phyloP scores from a whole-genome alignment of 2,888 invertebrate species.

The Diplazon laetatorius region DNA sequence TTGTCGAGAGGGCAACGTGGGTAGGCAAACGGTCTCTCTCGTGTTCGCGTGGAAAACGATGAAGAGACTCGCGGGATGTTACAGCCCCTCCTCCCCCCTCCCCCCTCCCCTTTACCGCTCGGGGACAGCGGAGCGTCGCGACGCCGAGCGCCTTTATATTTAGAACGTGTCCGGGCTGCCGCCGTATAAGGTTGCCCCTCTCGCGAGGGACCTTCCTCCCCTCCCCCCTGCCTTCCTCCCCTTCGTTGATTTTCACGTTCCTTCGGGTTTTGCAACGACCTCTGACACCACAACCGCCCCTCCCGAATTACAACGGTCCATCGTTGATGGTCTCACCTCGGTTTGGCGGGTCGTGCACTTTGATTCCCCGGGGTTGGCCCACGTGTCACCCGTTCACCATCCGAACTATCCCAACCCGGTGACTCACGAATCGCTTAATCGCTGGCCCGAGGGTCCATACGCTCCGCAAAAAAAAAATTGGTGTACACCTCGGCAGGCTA shows the following conservation, averaged over 20 bases:
- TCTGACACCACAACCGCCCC: conserved; percentile 60
- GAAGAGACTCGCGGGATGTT: conserved; percentile 47
- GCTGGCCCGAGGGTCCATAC: too few relatives aligned
- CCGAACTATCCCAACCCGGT: conserved; percentile 17
- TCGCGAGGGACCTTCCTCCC: too few relatives aligned
- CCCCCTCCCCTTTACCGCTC: too few relatives aligned
- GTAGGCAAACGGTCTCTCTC: background rate
- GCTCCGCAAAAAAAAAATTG: too few relatives aligned
- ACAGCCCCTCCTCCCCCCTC: conserved; percentile 67
- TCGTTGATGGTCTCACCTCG: conserved; percentile 47
- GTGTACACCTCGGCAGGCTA: too few relatives aligned
- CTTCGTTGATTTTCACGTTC: conserved; percentile 61
- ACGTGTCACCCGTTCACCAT: conserved; percentile 17
- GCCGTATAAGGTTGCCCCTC: conserved; percentile 81
- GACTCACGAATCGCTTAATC: conserved; percentile 9
- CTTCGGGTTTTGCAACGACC: conserved; percentile 53
- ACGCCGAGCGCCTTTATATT: conserved; percentile 81
- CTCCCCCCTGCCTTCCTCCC: too few relatives aligned
- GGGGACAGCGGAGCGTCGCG: conserved; percentile 73
- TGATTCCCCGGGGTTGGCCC: conserved; percentile 43
- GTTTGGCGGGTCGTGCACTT: conserved; percentile 51
- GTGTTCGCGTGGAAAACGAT: conserved; percentile 17
- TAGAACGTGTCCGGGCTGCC: conserved; percentile 81
- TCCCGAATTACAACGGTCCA: conserved; percentile 62
- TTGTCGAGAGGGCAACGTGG: background rate